Conservation (phyloP, 92 coral and sea anemone species). For the Porites lobata region DNA sequence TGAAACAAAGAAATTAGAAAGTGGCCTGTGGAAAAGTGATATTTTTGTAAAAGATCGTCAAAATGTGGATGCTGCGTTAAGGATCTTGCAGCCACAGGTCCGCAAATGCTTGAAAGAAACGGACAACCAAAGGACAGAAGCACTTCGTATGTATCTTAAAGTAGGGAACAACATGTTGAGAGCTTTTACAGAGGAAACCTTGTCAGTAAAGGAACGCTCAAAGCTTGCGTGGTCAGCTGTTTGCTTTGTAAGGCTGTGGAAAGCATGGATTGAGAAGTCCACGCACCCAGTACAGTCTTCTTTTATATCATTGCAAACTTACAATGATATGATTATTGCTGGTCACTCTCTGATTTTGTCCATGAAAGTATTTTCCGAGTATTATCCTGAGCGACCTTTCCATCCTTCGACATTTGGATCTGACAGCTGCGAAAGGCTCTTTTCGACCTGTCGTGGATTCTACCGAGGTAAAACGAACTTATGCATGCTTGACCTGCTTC, state of each 20-base stretch:
- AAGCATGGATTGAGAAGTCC: no score
- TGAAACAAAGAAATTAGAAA: neutral
- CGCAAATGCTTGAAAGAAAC: slow-evolving; percentile 2
- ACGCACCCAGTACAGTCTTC: no score
- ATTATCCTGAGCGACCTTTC: neutral
- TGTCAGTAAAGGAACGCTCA: neutral
- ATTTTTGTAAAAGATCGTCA: slow-evolving; percentile 39
- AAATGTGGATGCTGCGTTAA: slow-evolving; percentile 41
- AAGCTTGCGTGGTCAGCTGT: neutral
- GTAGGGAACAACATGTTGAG: slow-evolving; percentile 10
- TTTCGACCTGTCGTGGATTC: neutral
- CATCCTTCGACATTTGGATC: neutral
- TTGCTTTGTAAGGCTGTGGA: no score
- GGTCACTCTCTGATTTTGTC: neutral
- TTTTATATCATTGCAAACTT: no score
- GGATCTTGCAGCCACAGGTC: slow-evolving; percentile 19
- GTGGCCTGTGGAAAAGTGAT: slow-evolving; percentile 48
- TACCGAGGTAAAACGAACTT: neutral
- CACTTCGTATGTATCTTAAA: slow-evolving; percentile 2
- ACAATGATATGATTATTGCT: no score
- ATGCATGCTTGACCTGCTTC: slow-evolving; percentile 17
- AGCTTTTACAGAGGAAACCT: neutral
- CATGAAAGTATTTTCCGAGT: neutral
- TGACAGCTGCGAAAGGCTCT: slow-evolving; percentile 34
- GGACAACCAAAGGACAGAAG: neutral